These are phyloP conservation scores for Schizaphis graminum DNA, from an alignment of 2,888 invertebrate genomes.

Conservation along the genomic window DNA sequence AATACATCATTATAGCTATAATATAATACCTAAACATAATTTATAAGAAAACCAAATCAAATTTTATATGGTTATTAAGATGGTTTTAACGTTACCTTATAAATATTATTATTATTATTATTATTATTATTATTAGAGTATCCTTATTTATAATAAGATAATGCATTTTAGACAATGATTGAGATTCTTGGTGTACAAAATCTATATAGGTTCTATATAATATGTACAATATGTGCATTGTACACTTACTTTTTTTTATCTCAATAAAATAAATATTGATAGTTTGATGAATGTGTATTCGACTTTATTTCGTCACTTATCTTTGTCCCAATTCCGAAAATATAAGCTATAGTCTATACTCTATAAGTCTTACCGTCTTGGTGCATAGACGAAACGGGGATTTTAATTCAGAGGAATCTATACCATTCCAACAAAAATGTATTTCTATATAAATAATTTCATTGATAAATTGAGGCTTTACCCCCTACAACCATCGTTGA, in stretches of 20 bases:
- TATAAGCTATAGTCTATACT: neutral
- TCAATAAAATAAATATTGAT: constrained; percentile 16
- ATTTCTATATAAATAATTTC: no score
- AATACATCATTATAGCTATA: constrained; percentile 14
- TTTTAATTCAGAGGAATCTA: neutral
- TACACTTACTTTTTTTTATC: constrained; percentile 29
- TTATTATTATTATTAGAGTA: constrained; percentile 19
- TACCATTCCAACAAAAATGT: neutral
- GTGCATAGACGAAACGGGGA: neutral
- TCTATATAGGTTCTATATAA: constrained; percentile 18
- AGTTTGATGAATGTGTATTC: constrained; percentile 25
- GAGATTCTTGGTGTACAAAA: constrained; percentile 48
- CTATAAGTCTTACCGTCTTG: neutral
- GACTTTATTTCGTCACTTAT: neutral
- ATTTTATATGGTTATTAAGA: constrained; percentile 36
- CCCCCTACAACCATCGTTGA: no score
- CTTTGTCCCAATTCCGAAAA: neutral
- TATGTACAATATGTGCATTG: neutral
- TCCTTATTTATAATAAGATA: constrained; percentile 26
- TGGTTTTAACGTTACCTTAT: constrained; percentile 55
- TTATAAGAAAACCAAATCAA: constrained; percentile 45
- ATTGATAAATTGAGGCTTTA: no score
- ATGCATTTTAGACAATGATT: constrained; percentile 54
- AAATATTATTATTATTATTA: constrained; percentile 39
- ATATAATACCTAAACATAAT: constrained; percentile 7